Evolutionary conservation across 2,113 vertebrate species (phyloP).

Genomic region (Leucopsar rothschildi): DNA sequence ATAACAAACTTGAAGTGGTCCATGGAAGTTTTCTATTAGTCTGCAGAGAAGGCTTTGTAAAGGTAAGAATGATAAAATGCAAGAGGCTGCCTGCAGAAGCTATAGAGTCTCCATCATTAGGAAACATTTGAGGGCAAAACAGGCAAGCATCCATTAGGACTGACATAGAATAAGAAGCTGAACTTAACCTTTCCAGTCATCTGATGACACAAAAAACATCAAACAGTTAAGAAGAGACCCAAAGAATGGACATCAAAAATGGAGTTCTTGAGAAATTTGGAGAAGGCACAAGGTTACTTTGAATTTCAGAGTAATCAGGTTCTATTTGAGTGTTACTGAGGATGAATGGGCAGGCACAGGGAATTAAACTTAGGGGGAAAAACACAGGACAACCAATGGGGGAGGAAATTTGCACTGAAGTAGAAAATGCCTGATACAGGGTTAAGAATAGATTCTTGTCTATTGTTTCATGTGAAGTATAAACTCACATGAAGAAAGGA

Average conservation of each 20-base stretch:
- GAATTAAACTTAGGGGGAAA: neutral
- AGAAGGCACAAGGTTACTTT: neutral
- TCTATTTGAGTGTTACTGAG: neutral
- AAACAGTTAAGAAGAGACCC: neutral
- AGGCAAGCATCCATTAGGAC: neutral
- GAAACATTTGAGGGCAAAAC: neutral
- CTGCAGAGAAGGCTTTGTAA: neutral
- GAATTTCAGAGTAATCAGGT: neutral
- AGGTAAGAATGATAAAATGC: neutral
- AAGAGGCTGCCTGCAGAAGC: neutral
- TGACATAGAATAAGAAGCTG: neutral
- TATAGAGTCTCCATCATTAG: neutral
- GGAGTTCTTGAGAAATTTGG: neutral
- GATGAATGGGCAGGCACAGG: neutral
- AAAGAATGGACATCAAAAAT: neutral
- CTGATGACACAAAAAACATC: neutral
- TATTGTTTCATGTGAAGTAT: neutral
- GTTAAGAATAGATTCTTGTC: neutral
- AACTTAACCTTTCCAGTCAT: neutral
- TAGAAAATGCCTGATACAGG: neutral
- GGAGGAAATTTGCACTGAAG: neutral
- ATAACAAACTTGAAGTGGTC: neutral
- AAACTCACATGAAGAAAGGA: neutral
- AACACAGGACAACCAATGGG: neutral
- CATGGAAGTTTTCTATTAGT: neutral